Evolutionary conservation across 2,888 invertebrate species (phyloP).

Genomic region (Drosophila villosipedis): DNA sequence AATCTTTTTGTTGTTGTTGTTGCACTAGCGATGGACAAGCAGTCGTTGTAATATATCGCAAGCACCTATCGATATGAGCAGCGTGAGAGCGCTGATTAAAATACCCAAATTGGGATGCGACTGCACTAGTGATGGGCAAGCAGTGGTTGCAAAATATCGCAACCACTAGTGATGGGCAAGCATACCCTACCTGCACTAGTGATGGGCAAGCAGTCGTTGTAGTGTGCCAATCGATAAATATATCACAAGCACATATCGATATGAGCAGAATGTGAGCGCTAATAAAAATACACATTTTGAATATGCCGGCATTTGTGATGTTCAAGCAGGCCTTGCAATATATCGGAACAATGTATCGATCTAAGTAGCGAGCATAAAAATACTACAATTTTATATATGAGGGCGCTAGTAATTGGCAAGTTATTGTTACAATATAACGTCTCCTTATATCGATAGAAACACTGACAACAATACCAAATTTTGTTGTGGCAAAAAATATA

Average conservation of each 20-base stretch:
- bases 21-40: slow-evolving; percentile 48
- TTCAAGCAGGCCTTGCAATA: not conserved
- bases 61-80: slow-evolving; percentile 21
- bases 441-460: not conserved
- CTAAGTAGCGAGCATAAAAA: not conserved
- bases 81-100: not conserved
- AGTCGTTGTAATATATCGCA: slow-evolving; percentile 18
- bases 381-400: not conserved
- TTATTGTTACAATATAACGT: slow-evolving; percentile 6
- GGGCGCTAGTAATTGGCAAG: slow-evolving; percentile 29
- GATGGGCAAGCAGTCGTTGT: not conserved
- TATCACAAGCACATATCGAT: not conserved
- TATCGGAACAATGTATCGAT: too few species aligned
- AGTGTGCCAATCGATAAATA: not conserved
- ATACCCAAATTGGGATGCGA: not conserved
- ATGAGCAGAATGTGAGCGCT: not conserved
- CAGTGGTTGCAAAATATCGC: not conserved
- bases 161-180: not conserved
- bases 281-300: not conserved
- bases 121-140: not conserved
- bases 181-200: not conserved
- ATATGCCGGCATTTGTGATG: not conserved
- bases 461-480: slow-evolving; percentile 4
- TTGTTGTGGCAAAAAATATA: not conserved
- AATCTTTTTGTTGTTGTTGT: slow-evolving; percentile 50